Evolutionary conservation across 2,113 vertebrate species (phyloP), one percentile per base, ranked within the genome.

Genomic region (Pleuronectes platessa): DNA sequence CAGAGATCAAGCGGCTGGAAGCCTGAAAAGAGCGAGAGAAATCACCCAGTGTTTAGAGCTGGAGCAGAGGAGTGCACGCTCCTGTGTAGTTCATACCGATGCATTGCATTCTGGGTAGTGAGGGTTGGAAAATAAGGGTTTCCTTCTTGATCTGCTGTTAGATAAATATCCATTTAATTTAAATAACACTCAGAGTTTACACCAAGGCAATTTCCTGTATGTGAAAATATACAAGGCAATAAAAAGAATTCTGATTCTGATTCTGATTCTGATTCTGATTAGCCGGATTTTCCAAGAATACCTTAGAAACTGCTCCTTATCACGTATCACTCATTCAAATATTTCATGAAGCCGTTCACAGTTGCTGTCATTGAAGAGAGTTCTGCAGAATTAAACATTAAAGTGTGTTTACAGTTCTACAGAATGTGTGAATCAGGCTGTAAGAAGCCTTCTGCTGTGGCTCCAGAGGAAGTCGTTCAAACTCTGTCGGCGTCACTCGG

Each of bases 1-100:
- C 66, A 65, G 51, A 83, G 82, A 83, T 77, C 66, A 69, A 74
- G 53, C 68, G 61, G 45, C 55, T 68, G 71, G 64, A 17, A 51
- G 74, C 60, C 61, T 51, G 51, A 51, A 31, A 14, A 71, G 55
- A 74, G 42, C 15, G 13, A 56, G 1, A 49, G 18, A 72, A 74
- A 74, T 75, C 54, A n/a, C 26, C 3, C 11, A 45, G 13, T 65
- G 62, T 72, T n/a, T 45, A 63, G 11, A 24, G 26, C 1, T 1
- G 8, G 35, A 35, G 35, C 6, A 4, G 35, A 70, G 60, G 35
- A 49, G 45, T 45, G 23, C 14, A 12, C 45, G 56, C 74, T 26
- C 23, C 55, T 61, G 37, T 55, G 13, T 5, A 53, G 17, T 62
- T 13, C 62, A 64, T 42, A 15, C 27, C 37, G 55, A 58, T 14